Evolutionary conservation across 1,140 invertebrate species (phyloP), one percentile per base, ranked within the genome.

Genomic region (Cyphomyrmex costatus): DNA sequence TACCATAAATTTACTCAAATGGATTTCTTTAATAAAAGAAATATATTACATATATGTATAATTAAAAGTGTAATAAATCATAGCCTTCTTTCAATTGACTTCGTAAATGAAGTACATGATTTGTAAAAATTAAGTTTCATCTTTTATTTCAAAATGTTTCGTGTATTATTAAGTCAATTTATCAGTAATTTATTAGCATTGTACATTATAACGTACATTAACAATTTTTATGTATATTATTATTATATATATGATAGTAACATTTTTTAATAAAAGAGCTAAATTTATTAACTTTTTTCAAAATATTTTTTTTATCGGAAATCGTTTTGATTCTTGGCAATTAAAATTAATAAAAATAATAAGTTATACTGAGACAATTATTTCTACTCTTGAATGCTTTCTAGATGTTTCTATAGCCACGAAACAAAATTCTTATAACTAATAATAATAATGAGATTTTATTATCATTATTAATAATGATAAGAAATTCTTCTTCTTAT

Each of bases 331-430:
- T 65, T 65, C 33, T n/a, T 42, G 21, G 4, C 8, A 42, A n/a
- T 21, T 3, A 33, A 19, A 63, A 63, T 63, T 63, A 30, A 63
- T 63, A 63, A 33, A 19, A 63, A 63, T 63, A 33, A 63, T 30
- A 30, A 63, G 8, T 63, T 24, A 60, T 60, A 27, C 14, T 63
- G 12, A n/a, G n/a, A 33, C 2, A 42, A 42, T 42, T 63, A 63
- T 63, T 63, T 63, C 12, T 63, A 63, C 33, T 24, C 16, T 33
- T 10, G 16, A 63, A n/a, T 19, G 2, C 7, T 63, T 63, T n/a
- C 58, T 61, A 16, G 0, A 12, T 61, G 14, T 27, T 61, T 61
- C 5, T 53, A 53, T 61, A 16, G 14, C 1, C 14, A 16, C 14
- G n/a, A n/a, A n/a, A n/a, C n/a, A n/a, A n/a, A n/a, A n/a, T n/a